Percentiles rank a stretch among this genome's conserved stretches.
phyloP scores from a whole-genome alignment of 2,113 vertebrate genomes.

The Rattus rattus region DNA sequence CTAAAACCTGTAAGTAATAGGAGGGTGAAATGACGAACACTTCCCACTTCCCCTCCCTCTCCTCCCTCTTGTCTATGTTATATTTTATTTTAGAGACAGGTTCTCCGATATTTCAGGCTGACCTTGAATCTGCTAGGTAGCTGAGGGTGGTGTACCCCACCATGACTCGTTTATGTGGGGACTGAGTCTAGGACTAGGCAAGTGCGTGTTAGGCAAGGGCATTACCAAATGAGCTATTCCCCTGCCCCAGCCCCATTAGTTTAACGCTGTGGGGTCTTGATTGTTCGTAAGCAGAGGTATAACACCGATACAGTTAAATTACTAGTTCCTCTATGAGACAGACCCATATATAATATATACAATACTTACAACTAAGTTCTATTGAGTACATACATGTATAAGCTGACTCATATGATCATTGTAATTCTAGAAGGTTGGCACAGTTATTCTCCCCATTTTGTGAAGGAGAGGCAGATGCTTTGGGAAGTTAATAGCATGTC shows the following conservation, averaged over 20 bases:
- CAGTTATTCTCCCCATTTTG: background rate
- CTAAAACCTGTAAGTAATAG: conserved; percentile 91
- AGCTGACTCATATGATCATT: background rate
- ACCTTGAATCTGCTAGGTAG: background rate
- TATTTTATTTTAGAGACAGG: background rate
- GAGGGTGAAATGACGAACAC: background rate
- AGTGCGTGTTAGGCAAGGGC: background rate
- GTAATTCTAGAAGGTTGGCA: background rate
- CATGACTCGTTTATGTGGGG: too few relatives aligned
- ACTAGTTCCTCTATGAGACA: background rate
- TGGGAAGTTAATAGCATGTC: background rate
- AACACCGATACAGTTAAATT: background rate
- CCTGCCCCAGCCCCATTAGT: fast-evolving
- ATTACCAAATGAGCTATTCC: background rate
- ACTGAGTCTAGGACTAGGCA: background rate
- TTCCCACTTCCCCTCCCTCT: background rate
- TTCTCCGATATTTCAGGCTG: background rate
- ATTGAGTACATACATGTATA: background rate
- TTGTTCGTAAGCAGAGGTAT: background rate
- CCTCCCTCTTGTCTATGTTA: background rate
- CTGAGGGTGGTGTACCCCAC: background rate
- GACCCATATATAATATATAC: background rate
- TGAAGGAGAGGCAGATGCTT: background rate
- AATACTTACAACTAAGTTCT: background rate
- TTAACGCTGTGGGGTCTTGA: background rate